A percentile compares a stretch with the other conserved stretches of the same genome.
These are phyloP conservation scores for Gallinago nigripennis DNA, from an alignment of 2,797 vertebrate genomes.

Conservation along the genomic window DNA sequence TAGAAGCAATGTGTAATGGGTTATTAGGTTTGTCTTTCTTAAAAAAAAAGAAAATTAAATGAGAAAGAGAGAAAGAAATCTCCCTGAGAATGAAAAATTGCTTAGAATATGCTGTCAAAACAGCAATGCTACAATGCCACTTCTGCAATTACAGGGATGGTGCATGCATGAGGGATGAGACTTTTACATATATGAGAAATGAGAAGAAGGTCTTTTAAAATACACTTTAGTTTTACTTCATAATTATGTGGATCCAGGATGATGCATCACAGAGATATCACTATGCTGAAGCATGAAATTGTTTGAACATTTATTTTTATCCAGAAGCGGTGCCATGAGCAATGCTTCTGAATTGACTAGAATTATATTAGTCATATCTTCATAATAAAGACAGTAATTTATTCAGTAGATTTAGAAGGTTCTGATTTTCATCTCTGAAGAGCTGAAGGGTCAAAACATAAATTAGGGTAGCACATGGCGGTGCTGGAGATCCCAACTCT, in stretches of 20 bases:
- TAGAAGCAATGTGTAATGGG: not conserved
- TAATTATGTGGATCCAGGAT: not conserved
- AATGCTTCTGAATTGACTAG: slow-evolving; percentile 8
- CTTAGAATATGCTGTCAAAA: slow-evolving; percentile 14
- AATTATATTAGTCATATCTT: slow-evolving; percentile 19
- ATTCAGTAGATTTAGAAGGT: not conserved
- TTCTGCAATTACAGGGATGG: not conserved
- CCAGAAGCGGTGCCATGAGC: not conserved
- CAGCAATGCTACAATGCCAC: not conserved
- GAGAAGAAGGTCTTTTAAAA: slow-evolving; percentile 32
- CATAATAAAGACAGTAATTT: slow-evolving; percentile 4
- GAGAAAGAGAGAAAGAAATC: not conserved
- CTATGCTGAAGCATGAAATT: not conserved
- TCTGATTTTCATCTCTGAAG: slow-evolving; percentile 28
- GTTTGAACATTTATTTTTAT: slow-evolving; percentile 49
- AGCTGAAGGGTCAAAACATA: slow-evolving; percentile 22
- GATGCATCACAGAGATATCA: not conserved
- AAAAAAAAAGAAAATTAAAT: not conserved
- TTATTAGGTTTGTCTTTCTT: not conserved
- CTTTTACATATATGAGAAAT: not conserved
- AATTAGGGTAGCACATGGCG: not conserved
- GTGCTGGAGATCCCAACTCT: not conserved
- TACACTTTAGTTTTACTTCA: not conserved
- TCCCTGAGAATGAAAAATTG: not conserved
- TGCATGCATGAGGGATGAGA: not conserved